phyloP scores from a whole-genome alignment of 2,113 vertebrate genomes.

The Patagioenas fasciata region DNA sequence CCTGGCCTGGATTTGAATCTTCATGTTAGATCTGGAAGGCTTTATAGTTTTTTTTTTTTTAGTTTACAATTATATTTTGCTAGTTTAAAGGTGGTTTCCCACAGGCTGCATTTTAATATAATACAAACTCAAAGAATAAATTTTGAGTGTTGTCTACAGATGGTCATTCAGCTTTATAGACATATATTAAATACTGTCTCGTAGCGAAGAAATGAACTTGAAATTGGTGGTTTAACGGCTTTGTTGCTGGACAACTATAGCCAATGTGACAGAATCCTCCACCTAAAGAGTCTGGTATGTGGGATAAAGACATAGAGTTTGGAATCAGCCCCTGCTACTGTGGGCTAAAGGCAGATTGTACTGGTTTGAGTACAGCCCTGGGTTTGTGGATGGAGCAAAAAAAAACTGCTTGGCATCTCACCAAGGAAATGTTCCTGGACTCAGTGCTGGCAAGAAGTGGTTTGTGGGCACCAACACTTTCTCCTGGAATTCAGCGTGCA shows the following conservation, averaged over 20 bases:
- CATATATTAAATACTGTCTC: not conserved
- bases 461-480: not conserved
- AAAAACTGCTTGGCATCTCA: not conserved
- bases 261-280: not conserved
- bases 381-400: not conserved
- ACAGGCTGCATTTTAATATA: not conserved
- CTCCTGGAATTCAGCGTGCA: not conserved
- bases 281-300: not conserved
- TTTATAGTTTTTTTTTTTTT: not conserved
- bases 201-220: not conserved
- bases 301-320: not conserved
- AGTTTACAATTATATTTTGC: not conserved
- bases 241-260: not conserved
- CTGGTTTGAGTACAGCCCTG: not conserved
- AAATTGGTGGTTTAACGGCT: not conserved
- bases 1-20: not conserved
- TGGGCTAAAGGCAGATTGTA: not conserved
- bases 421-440: not conserved
- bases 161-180: not conserved
- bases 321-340: not conserved
- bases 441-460: not conserved
- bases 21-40: not conserved
- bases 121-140: not conserved
- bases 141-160: not conserved
- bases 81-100: not conserved